Conservation (phyloP, 2,888 invertebrate species). For the Yponomeuta cagnagella region DNA sequence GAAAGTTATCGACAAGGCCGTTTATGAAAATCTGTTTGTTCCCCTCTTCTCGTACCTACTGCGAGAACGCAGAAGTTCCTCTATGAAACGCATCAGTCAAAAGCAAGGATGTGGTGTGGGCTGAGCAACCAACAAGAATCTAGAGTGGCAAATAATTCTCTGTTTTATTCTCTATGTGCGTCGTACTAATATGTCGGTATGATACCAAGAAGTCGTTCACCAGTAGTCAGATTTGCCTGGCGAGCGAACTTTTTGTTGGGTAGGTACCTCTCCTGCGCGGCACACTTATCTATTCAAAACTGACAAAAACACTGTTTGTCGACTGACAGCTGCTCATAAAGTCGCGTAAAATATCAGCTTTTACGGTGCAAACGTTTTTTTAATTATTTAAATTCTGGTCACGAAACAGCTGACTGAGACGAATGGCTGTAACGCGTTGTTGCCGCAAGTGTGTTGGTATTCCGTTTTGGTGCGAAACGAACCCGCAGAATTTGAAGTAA, state of each 20-base stretch:
- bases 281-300: background rate
- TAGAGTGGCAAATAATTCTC: no score
- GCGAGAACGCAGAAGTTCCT: no score
- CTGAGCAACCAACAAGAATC: no score
- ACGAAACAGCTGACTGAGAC: background rate
- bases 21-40: background rate
- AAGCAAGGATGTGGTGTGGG: no score
- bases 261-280: background rate
- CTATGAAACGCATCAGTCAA: no score
- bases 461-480: background rate
- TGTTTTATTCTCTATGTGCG: no score
- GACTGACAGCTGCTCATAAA: background rate
- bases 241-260: no score
- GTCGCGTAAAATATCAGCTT: background rate
- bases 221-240: no score
- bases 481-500: background rate
- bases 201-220: no score
- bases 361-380: background rate
- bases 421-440: background rate
- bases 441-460: conserved; percentile 1
- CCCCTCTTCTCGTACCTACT: no score
- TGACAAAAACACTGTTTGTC: background rate
- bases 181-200: no score
- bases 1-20: background rate
- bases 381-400: background rate